Evolutionary conservation across 2,113 vertebrate species (phyloP).

Genomic region (rabbit (Oryctolagus cuniculus)): mOryCun1.1 NC_091453.1:58682501-58683000

Average conservation of each 20-base stretch:
- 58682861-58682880: constrained; percentile 20
- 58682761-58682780: background rate
- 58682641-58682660: background rate
- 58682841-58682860: background rate
- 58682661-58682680: constrained; percentile 31
- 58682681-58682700: constrained; percentile 9
- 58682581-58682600: too few relatives aligned
- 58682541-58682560: too few relatives aligned
- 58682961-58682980: too few relatives aligned
- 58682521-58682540: too few relatives aligned
- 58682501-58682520: too few relatives aligned
- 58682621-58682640: background rate
- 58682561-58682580: too few relatives aligned
- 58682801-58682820: background rate
- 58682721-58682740: constrained; percentile 22
- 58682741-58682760: background rate
- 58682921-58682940: background rate
- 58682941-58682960: background rate
- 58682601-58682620: too few relatives aligned
- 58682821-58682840: background rate
- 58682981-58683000: too few relatives aligned
- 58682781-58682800: background rate
- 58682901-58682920: background rate
- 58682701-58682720: constrained; percentile 41
- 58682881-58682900: constrained; percentile 38